A percentile compares a stretch with the other conserved stretches of the same genome.
phyloP scores from a whole-genome alignment of 2,113 vertebrate genomes.

The Suncus etruscus region DNA sequence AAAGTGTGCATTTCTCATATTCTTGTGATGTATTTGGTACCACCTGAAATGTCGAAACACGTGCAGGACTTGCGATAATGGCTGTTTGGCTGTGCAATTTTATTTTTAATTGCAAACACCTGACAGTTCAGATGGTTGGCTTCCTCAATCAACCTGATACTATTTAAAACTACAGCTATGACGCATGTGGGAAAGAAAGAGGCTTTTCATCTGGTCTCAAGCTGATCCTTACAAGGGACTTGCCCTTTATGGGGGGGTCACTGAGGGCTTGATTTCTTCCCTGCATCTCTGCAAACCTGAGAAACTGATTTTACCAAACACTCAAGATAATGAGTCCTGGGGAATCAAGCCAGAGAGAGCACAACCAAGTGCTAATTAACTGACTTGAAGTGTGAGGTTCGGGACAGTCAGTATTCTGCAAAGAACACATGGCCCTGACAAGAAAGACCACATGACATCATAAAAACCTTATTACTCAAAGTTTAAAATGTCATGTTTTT shows the following conservation, averaged over 20 bases:
- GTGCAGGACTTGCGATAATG: conserved; percentile 70
- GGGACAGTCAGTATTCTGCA: conserved; percentile 46
- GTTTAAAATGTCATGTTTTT: conserved; percentile 52
- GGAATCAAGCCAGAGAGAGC: conserved; percentile 27
- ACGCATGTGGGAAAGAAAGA: conserved; percentile 43
- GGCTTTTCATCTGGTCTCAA: conserved; percentile 59
- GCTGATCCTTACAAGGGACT: conserved; percentile 37
- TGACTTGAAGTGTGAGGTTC: conserved; percentile 45
- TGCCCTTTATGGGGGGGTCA: background rate
- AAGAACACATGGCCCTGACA: conserved; percentile 53
- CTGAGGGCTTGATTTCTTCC: conserved; percentile 2
- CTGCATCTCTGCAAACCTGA: conserved; percentile 41
- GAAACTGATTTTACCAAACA: conserved; percentile 57
- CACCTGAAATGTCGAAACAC: conserved; percentile 73
- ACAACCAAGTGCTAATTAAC: conserved; percentile 56
- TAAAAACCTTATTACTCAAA: conserved; percentile 43
- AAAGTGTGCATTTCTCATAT: conserved; percentile 61
- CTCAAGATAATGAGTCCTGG: conserved; percentile 35
- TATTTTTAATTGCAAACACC: conserved; percentile 81
- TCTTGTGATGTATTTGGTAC: conserved; percentile 53
- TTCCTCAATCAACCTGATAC: conserved; percentile 73
- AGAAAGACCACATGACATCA: conserved; percentile 49
- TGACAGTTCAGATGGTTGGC: conserved; percentile 75
- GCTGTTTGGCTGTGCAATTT: conserved; percentile 69
- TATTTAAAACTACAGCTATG: conserved; percentile 73